Conservation (phyloP, 2,113 vertebrate species). For the Myanophis thanlyinensis region DNA sequence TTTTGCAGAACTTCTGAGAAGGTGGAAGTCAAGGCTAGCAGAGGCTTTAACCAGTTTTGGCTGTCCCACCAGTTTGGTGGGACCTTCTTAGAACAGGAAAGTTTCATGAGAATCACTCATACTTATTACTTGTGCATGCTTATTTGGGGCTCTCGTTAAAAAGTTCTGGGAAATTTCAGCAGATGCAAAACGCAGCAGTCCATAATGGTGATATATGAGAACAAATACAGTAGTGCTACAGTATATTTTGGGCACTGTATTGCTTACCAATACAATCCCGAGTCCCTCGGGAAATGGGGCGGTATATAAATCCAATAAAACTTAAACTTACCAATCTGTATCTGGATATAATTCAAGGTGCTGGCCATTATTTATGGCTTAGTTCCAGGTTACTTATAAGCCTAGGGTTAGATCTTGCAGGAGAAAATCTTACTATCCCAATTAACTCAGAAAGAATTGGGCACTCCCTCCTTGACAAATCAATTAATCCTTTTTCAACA, state of each 20-base stretch:
- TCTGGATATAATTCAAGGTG: neutral
- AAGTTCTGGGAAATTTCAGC: neutral
- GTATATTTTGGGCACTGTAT: neutral
- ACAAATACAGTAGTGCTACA: neutral
- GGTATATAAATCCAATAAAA: too few relatives aligned
- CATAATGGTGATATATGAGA: neutral
- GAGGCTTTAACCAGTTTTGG: neutral
- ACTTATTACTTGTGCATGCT: neutral
- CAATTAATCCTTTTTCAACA: neutral
- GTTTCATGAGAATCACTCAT: neutral
- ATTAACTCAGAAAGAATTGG: neutral
- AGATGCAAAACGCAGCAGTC: neutral
- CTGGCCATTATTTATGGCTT: neutral
- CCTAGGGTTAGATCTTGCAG: too few relatives aligned
- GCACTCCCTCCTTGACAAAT: neutral
- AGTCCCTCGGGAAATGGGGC: too few relatives aligned
- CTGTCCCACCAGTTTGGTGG: too few relatives aligned
- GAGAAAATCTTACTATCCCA: neutral
- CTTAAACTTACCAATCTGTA: too few relatives aligned
- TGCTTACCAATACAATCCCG: neutral
- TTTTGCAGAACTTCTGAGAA: neutral
- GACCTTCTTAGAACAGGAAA: neutral
- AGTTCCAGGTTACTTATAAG: neutral
- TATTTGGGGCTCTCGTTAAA: neutral
- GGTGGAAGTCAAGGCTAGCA: neutral